A percentile compares a stretch with the other conserved stretches of the same genome.
Conservation (phyloP, 2,888 invertebrate genomes). For the Ornithoptera alexandrae region DNA sequence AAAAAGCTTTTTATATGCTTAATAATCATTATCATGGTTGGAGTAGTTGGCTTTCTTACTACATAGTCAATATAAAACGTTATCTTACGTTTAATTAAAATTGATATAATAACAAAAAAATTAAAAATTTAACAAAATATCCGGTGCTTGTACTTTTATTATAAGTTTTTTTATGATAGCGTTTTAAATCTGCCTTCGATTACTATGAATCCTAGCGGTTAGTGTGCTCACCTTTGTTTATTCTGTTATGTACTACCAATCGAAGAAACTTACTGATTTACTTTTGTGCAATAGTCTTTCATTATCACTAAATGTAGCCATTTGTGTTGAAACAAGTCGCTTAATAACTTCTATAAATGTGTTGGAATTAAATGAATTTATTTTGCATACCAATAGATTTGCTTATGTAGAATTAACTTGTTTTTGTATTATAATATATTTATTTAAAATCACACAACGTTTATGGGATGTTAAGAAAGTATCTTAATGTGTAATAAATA, state of each 20-base stretch:
- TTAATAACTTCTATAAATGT: constrained; percentile 10
- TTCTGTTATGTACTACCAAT: neutral
- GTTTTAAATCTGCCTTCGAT: neutral
- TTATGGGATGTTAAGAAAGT: constrained; percentile 1
- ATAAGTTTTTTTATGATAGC: too few relatives aligned
- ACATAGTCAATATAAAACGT: too few relatives aligned
- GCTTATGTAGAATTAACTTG: constrained; percentile 10
- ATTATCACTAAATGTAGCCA: constrained; percentile 20
- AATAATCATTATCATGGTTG: too few relatives aligned
- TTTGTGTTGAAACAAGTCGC: constrained; percentile 17
- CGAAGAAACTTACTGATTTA: constrained; percentile 14
- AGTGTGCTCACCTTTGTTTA: neutral
- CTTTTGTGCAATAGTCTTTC: constrained; percentile 19
- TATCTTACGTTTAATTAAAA: too few relatives aligned
- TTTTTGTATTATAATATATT: neutral
- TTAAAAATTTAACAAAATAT: neutral
- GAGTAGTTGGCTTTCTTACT: too few relatives aligned
- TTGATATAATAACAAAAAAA: too few relatives aligned
- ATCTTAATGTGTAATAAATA: constrained; percentile 6
- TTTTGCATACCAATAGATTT: constrained; percentile 22
- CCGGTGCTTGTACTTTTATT: neutral
- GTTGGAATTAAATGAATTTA: constrained; percentile 13
- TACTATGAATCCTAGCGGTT: neutral
- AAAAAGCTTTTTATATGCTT: too few relatives aligned
- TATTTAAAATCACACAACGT: constrained; percentile 3